A percentile compares a stretch with the other conserved stretches of the same genome.
Evolutionary conservation across 1,140 invertebrate genomes (phyloP).

Genomic region (Diorhabda carinulata): DNA sequence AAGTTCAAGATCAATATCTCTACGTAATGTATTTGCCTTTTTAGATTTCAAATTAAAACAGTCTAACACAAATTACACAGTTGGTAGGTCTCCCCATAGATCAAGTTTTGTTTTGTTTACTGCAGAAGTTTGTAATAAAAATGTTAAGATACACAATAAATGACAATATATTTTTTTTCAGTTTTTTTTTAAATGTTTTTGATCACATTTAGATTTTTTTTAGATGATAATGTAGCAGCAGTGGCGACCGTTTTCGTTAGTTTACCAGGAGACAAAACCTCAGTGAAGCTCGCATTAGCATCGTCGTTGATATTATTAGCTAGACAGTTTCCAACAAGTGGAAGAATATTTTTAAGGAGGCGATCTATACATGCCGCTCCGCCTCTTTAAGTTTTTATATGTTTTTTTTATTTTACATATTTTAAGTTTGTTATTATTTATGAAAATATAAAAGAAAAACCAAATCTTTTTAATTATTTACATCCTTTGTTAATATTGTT

Average conservation of each 20-base stretch:
- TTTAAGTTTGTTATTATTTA: conserved; percentile 16
- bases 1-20: too few relatives aligned
- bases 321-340: conserved; percentile 58
- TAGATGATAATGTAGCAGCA: conserved; percentile 76
- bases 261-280: conserved; percentile 73
- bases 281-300: conserved; percentile 68
- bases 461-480: not conserved
- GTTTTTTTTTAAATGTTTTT: conserved; percentile 5
- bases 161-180: too few relatives aligned
- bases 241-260: conserved; percentile 86
- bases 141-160: too few relatives aligned
- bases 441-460: conserved; percentile 10
- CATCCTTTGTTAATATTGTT: too few relatives aligned
- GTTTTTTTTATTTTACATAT: conserved; percentile 12
- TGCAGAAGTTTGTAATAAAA: too few relatives aligned
- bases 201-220: conserved; percentile 15
- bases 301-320: conserved; percentile 69
- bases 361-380: conserved; percentile 55
- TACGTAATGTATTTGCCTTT: too few relatives aligned
- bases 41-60: too few relatives aligned
- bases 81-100: too few relatives aligned
- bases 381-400: conserved; percentile 34
- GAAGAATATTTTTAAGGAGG: conserved; percentile 59
- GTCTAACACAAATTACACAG: too few relatives aligned
- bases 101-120: too few relatives aligned